Evolutionary conservation across 2,888 invertebrate genomes (phyloP).

Genomic region (Helicoverpa assulta): DNA sequence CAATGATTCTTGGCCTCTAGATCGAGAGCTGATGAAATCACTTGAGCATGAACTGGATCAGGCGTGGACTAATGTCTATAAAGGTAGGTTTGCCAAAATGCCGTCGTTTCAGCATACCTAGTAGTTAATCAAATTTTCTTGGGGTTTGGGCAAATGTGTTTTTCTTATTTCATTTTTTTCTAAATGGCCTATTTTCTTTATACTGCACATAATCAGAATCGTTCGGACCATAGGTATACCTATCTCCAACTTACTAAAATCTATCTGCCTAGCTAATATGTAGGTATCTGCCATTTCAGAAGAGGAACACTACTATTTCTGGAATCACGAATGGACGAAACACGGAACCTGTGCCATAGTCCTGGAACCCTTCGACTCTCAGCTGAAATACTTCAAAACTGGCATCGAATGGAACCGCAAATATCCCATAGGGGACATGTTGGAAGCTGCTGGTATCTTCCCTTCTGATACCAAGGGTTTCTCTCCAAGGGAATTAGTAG

Average conservation of each 20-base stretch:
- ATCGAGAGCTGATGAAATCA: neutral
- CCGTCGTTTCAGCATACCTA: too few relatives aligned
- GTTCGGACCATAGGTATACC: too few relatives aligned
- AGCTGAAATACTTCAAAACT: slow-evolving; percentile 1
- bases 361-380: neutral
- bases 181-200: too few relatives aligned
- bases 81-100: neutral
- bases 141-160: too few relatives aligned
- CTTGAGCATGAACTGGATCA: neutral
- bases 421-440: slow-evolving; percentile 1
- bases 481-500: neutral
- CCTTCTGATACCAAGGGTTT: neutral
- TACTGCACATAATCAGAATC: too few relatives aligned
- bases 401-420: neutral
- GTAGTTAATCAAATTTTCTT: too few relatives aligned
- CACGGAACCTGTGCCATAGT: neutral
- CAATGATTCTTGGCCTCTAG: neutral
- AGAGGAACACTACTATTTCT: neutral
- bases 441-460: neutral
- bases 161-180: too few relatives aligned
- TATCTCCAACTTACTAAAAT: too few relatives aligned
- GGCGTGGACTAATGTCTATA: neutral
- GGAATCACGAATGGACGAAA: slow-evolving; percentile 1
- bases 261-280: too few relatives aligned
- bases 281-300: neutral